A percentile compares a stretch with the other conserved stretches of the same genome.
Evolutionary conservation across 37 sponge, comb jelly and placozoan genomes (phyloP).

Genomic region (Crambe crambe): DNA sequence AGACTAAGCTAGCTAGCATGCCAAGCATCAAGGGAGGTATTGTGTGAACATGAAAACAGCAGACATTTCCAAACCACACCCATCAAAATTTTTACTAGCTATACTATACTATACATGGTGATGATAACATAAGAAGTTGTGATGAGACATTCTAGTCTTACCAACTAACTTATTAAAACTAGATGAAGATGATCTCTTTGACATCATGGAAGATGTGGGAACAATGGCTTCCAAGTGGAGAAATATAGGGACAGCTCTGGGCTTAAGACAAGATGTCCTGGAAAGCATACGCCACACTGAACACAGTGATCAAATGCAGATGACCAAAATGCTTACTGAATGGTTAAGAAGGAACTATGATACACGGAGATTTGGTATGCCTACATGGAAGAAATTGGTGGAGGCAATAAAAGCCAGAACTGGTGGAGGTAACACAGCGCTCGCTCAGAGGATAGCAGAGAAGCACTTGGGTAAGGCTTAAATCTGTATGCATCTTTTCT

Average conservation of each 20-base stretch:
- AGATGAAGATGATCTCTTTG: conserved; percentile 1
- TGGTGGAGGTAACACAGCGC: background rate
- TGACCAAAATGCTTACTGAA: background rate
- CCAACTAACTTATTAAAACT: too few species aligned
- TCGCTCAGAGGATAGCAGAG: background rate
- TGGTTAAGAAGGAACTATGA: background rate
- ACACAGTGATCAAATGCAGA: background rate
- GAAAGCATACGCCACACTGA: background rate
- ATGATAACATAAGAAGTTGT: too few species aligned
- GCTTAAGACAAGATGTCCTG: background rate
- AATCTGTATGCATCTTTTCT: too few species aligned
- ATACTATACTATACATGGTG: too few species aligned
- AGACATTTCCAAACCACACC: too few species aligned
- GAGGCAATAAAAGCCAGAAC: background rate
- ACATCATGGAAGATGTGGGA: background rate
- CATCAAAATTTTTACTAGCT: too few species aligned
- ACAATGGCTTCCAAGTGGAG: background rate
- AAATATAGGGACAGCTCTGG: background rate
- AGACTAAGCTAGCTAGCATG: too few species aligned
- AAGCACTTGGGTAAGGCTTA: conserved; percentile 1
- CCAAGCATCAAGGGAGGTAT: too few species aligned
- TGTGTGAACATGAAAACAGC: too few species aligned
- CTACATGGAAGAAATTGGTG: conserved; percentile 8
- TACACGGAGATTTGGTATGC: background rate
- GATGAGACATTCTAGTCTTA: too few species aligned